Evolutionary conservation across 2,113 vertebrate species (phyloP).

Genomic region (Cromileptes altivelis): DNA sequence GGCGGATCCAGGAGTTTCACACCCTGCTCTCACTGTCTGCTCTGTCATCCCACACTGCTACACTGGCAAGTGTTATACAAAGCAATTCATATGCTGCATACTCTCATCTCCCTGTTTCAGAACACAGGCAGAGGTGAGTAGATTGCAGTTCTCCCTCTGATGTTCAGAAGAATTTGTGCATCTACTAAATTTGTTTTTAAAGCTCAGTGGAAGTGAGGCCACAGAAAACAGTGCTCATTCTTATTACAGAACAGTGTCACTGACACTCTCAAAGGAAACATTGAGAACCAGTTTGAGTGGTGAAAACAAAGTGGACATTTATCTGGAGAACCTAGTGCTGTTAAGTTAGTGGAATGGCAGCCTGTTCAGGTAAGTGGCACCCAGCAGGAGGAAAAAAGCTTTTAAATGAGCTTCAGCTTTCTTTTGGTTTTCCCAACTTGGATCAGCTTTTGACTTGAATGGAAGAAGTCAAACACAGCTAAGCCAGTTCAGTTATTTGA

Average conservation of each 20-base stretch:
- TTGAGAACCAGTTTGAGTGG: background rate
- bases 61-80: background rate
- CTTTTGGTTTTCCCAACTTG: background rate
- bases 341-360: constrained; percentile 14
- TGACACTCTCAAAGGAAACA: background rate
- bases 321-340: constrained; percentile 11
- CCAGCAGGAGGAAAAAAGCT: background rate
- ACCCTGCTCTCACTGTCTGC: constrained; percentile 49
- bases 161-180: background rate
- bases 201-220: background rate
- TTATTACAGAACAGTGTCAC: constrained; percentile 1
- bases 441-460: background rate
- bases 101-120: constrained; percentile 15
- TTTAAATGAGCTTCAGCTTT: constrained; percentile 9
- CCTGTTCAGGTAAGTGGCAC: constrained; percentile 49
- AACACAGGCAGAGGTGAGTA: background rate
- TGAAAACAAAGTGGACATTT: constrained; percentile 27
- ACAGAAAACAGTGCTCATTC: constrained; percentile 27
- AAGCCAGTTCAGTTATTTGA: background rate
- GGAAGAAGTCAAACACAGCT: constrained; percentile 4
- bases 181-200: background rate
- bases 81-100: background rate
- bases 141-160: background rate
- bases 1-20: constrained; percentile 55
- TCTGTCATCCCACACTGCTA: constrained; percentile 30